Percentiles rank a stretch among this genome's conserved stretches.
phyloP scores from a whole-genome alignment of 2,797 vertebrate genomes.

The Malacoctenus gilli region DNA sequence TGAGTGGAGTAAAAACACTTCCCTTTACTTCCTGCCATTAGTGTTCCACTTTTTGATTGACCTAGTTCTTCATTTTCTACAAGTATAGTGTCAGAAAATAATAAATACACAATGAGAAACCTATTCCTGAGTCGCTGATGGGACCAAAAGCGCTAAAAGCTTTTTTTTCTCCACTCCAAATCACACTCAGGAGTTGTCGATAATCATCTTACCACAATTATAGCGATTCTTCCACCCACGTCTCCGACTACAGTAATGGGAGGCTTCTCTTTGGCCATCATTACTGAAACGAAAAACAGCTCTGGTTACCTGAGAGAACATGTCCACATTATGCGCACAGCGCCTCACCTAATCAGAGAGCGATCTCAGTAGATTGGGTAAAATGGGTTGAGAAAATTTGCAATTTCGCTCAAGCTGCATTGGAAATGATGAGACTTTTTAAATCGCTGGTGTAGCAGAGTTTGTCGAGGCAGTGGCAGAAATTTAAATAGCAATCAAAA shows the following conservation, averaged over 20 bases:
- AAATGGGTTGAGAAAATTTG: conserved; percentile 78
- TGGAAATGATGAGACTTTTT: no score
- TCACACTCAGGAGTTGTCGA: neutral
- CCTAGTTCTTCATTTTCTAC: no score
- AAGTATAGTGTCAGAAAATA: no score
- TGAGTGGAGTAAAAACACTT: no score
- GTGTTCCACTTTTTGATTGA: no score
- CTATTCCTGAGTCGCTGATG: no score
- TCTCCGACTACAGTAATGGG: conserved; percentile 98
- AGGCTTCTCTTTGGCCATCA: conserved; percentile 99
- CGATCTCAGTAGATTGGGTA: conserved; percentile 80
- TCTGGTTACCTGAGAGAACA: conserved; percentile 24
- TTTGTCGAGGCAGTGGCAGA: neutral
- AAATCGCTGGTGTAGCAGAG: no score
- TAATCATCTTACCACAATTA: conserved; percentile 89
- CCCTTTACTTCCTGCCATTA: no score
- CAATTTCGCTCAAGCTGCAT: conserved; percentile 26
- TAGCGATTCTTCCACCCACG: conserved; percentile 96
- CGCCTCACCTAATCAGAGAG: conserved; percentile 24
- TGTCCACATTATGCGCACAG: neutral
- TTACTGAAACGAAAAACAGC: conserved; percentile 81
- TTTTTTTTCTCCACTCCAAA: neutral
- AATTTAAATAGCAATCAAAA: conserved; percentile 15
- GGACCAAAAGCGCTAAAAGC: no score
- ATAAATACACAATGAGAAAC: no score